Base-by-base conservation (phyloP, 1,140 invertebrate genomes). In the Octopus bimaculoides region DNA sequence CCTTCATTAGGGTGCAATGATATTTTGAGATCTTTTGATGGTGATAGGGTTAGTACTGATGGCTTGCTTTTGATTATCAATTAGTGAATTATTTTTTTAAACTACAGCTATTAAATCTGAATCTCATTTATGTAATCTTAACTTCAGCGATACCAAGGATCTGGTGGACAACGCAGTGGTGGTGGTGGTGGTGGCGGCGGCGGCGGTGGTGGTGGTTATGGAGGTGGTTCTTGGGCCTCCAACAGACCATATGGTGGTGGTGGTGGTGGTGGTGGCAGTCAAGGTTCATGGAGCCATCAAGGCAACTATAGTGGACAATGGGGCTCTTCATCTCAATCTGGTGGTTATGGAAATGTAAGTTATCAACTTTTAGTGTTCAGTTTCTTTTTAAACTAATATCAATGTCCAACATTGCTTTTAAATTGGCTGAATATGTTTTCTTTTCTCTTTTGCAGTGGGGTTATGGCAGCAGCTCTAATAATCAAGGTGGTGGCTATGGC, bases 231-330 rank as follows among this genome's bases (percentile, higher is more conserved):
- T 41, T 52, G 74, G 74, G 41, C 2, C 8, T 75, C 41, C 8
- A 75, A 75, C 52, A 75, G 74, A 75, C 74, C 26, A 41, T 71
- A 71, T 14, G 26, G 66, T 71, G 66, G 66, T 71, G 74, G 74
- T 66, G n/a, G n/a, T 66, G 12, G n/a, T 66, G 61, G 61, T n/a
- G 12, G 12, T 14, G n/a, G n/a, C 61, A 66, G n/a, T 53, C 74
- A 75, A 53, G 74, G 74, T 12, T 52, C 41, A n/a, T 75, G 74
- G 74, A 52, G 74, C 26, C 74, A 75, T 17, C 74, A 75, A 7
- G 74, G 74, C 74, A 75, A 75, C 41, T 75, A 53, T 52, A 41
- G 52, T 75, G 74, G 74, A 75, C 74, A 75, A 9, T 75, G 74
- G 74, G 74, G 74, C 7, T 6, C 6, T 41, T 75, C 74, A 52